These are phyloP conservation scores for Trogon melanurus DNA, from an alignment of 2,113 vertebrate genomes.

Conservation along the genomic window DNA sequence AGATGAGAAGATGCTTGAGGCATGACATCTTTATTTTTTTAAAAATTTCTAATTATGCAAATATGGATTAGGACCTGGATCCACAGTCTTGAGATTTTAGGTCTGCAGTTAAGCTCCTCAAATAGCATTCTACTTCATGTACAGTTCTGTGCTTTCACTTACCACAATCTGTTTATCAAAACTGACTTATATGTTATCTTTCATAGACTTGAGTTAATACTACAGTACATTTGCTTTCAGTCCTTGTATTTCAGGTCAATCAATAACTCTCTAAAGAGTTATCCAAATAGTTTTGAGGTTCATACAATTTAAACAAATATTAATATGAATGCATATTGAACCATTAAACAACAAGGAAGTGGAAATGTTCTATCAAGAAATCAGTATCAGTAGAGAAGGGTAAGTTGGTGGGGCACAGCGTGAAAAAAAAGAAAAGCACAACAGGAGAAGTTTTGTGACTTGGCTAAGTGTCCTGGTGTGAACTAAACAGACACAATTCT, in stretches of 20 bases:
- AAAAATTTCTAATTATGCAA: not conserved
- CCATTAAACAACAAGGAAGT: not conserved
- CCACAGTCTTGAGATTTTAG: not conserved
- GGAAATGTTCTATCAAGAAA: not conserved
- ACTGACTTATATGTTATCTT: not conserved
- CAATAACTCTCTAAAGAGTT: not conserved
- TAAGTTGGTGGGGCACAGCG: fast-evolving
- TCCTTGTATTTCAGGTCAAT: not conserved
- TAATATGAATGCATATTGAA: not conserved
- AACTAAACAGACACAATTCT: too few relatives aligned
- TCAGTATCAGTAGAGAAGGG: not conserved
- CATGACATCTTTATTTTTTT: not conserved
- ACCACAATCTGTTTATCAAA: not conserved
- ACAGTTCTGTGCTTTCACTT: not conserved
- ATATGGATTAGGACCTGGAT: not conserved
- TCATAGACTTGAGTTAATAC: not conserved
- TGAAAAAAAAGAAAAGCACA: not conserved
- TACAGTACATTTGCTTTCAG: not conserved
- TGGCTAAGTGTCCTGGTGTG: not conserved
- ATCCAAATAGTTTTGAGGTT: not conserved
- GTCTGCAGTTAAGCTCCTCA: not conserved
- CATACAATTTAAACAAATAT: not conserved
- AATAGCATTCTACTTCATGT: not conserved
- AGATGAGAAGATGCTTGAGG: not conserved
- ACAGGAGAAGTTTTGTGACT: not conserved